These are phyloP conservation scores for Brachynemurus nebulosus DNA, from an alignment of 2,888 invertebrate genomes.

Conservation along the genomic window DNA sequence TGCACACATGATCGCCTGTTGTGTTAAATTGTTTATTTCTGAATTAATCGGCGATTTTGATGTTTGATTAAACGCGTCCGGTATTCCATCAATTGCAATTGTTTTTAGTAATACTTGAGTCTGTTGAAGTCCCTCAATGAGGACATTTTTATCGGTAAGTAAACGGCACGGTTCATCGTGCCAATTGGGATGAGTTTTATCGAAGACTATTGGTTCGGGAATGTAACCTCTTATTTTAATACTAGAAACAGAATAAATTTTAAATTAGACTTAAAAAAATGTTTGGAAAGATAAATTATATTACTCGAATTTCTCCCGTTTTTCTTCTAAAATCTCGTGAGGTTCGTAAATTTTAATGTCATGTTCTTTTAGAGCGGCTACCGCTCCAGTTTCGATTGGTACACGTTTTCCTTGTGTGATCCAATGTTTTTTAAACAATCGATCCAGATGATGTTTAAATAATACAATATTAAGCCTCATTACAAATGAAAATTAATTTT, in stretches of 20 bases:
- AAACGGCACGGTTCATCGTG: slow-evolving; percentile 44
- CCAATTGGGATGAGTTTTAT: slow-evolving; percentile 51
- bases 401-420: slow-evolving; percentile 46
- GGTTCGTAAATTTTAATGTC: slow-evolving; percentile 50
- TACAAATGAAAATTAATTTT: too few relatives aligned
- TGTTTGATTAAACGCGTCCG: slow-evolving; percentile 40
- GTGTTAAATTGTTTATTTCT: slow-evolving; percentile 35
- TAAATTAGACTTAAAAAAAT: slow-evolving; percentile 7
- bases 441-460: slow-evolving; percentile 53
- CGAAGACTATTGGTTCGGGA: slow-evolving; percentile 32
- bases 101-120: slow-evolving; percentile 73
- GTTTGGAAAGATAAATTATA: not conserved
- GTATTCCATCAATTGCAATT: slow-evolving; percentile 45
- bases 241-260: slow-evolving; percentile 31
- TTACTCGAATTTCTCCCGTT: slow-evolving; percentile 25
- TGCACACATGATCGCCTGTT: slow-evolving; percentile 46
- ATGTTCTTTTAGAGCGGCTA: slow-evolving; percentile 36
- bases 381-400: slow-evolving; percentile 39
- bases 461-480: slow-evolving; percentile 55
- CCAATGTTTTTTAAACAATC: slow-evolving; percentile 63
- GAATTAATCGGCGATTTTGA: too few relatives aligned
- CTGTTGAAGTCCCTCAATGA: slow-evolving; percentile 60
- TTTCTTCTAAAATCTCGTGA: slow-evolving; percentile 39
- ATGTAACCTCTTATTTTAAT: slow-evolving; percentile 29
- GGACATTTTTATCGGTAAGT: slow-evolving; percentile 44